phyloP scores from a whole-genome alignment of 1,140 invertebrate species.

The Sitodiplosis mosellana region DNA sequence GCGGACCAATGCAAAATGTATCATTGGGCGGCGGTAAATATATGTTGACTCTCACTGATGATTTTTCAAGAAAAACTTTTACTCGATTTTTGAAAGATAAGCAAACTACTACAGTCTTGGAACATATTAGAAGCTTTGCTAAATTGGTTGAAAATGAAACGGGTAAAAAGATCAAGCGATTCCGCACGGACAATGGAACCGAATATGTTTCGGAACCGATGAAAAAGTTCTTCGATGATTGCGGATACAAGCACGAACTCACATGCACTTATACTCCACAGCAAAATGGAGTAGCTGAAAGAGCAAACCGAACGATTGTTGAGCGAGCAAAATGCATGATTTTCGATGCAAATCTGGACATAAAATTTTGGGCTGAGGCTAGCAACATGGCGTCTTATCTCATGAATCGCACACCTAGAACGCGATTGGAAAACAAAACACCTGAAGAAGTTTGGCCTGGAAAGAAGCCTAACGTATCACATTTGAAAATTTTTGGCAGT shows the following conservation, averaged over 20 bases:
- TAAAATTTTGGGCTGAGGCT: too few relatives aligned
- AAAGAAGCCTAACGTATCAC: too few relatives aligned
- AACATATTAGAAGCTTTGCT: constrained; percentile 5
- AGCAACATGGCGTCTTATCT: too few relatives aligned
- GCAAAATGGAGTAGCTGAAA: constrained; percentile 21
- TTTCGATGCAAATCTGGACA: too few relatives aligned
- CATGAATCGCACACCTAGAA: too few relatives aligned
- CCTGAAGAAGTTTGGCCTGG: too few relatives aligned
- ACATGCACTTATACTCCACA: too few relatives aligned
- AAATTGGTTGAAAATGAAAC: constrained; percentile 6
- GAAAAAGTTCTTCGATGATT: too few relatives aligned
- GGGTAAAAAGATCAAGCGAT: constrained; percentile 12
- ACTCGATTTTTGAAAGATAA: background rate
- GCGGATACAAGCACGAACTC: too few relatives aligned
- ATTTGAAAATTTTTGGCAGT: too few relatives aligned
- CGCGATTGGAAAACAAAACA: too few relatives aligned
- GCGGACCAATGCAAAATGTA: constrained; percentile 22
- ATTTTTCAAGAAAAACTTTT: constrained; percentile 19
- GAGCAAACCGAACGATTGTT: constrained; percentile 19
- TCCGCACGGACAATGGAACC: constrained; percentile 21
- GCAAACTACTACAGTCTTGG: background rate
- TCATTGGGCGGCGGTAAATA: constrained; percentile 20
- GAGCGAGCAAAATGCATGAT: constrained; percentile 18
- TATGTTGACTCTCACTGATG: constrained; percentile 26
- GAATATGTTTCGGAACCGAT: too few relatives aligned